Evolutionary conservation across 2,113 vertebrate genomes (phyloP).

Genomic region (Paramisgurnus dabryanus): DNA sequence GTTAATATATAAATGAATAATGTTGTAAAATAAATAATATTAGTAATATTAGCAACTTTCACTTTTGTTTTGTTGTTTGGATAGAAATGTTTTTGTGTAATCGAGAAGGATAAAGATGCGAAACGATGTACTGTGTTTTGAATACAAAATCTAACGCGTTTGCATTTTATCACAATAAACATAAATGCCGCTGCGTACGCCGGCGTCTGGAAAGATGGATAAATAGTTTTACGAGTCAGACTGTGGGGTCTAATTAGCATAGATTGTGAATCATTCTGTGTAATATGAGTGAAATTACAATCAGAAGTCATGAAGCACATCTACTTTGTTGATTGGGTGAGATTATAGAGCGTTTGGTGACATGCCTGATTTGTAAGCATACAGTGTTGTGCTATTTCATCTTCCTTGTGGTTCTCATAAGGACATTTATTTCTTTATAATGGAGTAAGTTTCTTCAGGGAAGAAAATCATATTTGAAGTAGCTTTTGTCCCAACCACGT

Average conservation of each 20-base stretch:
- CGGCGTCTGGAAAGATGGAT: not conserved
- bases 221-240: conserved; percentile 4
- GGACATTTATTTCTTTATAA: not conserved
- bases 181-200: not conserved
- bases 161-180: not conserved
- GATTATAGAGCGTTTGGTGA: not conserved
- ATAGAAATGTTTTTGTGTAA: not conserved
- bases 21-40: too few relatives aligned
- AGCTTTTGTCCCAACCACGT: not conserved
- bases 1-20: too few relatives aligned
- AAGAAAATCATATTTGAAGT: not conserved
- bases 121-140: not conserved
- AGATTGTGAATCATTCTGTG: conserved; percentile 9
- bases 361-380: not conserved
- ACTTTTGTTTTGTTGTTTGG: not conserved
- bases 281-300: conserved; percentile 8
- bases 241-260: conserved; percentile 1
- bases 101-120: not conserved
- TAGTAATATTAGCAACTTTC: too few relatives aligned
- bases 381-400: not conserved
- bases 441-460: not conserved
- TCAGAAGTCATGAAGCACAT: conserved; percentile 7
- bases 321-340: not conserved
- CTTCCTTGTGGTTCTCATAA: not conserved
- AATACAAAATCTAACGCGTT: not conserved